Conservation (phyloP, 2,113 vertebrate species). For the Atrichornis clamosus region DNA sequence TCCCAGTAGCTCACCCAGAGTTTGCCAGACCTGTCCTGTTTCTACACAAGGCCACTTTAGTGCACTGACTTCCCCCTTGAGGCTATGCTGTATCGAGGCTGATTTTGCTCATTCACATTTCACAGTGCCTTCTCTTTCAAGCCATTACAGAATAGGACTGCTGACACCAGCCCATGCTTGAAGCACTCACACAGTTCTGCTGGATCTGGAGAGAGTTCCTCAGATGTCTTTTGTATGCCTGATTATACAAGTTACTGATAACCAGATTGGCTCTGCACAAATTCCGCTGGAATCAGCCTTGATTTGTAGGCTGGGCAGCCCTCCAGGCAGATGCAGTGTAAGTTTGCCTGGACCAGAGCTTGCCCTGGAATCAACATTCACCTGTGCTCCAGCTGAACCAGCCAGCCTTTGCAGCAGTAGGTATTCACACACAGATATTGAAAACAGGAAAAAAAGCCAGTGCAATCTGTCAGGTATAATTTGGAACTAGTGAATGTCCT, state of each 20-base stretch:
- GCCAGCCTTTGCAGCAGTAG: neutral
- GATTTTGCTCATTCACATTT: neutral
- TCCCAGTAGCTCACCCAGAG: neutral
- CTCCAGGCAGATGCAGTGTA: neutral
- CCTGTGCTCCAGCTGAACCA: conserved; percentile 23
- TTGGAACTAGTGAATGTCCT: neutral
- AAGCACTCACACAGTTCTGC: neutral
- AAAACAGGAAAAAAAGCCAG: neutral
- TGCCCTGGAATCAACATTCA: neutral
- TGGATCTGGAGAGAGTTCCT: neutral
- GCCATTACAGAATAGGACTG: neutral
- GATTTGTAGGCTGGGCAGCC: neutral
- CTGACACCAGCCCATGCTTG: neutral
- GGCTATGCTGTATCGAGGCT: neutral
- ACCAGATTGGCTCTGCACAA: neutral
- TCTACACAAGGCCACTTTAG: neutral
- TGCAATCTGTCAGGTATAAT: neutral
- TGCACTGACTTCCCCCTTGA: neutral
- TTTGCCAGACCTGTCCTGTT: neutral
- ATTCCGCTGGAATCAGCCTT: neutral
- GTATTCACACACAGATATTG: neutral
- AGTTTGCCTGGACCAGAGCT: neutral
- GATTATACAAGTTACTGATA: neutral
- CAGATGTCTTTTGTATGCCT: neutral
- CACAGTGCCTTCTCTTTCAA: neutral